Percentiles rank a stretch among this genome's conserved stretches.
These are phyloP conservation scores for Drosophila nasuta DNA, from an alignment of 1,140 invertebrate species.

Conservation along the genomic window DNA sequence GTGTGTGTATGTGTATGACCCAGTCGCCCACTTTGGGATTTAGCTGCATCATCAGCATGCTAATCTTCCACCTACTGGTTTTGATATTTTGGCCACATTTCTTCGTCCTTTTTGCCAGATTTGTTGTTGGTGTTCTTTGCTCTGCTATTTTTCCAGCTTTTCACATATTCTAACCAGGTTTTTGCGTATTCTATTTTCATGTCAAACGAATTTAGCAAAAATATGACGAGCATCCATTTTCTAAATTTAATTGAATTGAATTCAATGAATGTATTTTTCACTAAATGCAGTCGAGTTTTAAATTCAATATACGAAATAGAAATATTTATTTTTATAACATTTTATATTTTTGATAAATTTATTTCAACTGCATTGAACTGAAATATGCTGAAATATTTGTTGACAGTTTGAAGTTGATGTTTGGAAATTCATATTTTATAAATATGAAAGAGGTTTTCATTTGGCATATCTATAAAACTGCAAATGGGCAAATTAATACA, in stretches of 20 bases:
- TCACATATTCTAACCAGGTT: constrained; percentile 15
- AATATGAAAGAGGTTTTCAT: no score
- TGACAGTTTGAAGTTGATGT: no score
- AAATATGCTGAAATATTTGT: background rate
- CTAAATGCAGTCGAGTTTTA: background rate
- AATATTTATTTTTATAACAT: background rate
- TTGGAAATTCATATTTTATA: no score
- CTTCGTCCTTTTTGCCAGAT: background rate
- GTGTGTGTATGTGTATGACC: constrained; percentile 2
- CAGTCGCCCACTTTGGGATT: constrained; percentile 1
- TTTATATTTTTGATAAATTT: background rate
- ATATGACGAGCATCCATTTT: constrained; percentile 7
- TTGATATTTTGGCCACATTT: constrained; percentile 21
- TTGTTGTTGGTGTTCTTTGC: background rate
- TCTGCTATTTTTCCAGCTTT: background rate
- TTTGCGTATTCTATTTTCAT: constrained; percentile 14
- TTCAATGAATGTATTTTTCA: constrained; percentile 1
- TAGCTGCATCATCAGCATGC: constrained; percentile 11
- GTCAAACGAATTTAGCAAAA: constrained; percentile 16
- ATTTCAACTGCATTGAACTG: background rate
- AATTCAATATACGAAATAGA: constrained; percentile 9
- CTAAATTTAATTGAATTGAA: constrained; percentile 14
- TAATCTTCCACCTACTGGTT: constrained; percentile 1
- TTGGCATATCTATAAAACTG: no score
- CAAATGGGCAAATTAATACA: no score